These are phyloP conservation scores for Leucozona laternaria DNA, from an alignment of 2,888 invertebrate genomes.

Conservation along the genomic window DNA sequence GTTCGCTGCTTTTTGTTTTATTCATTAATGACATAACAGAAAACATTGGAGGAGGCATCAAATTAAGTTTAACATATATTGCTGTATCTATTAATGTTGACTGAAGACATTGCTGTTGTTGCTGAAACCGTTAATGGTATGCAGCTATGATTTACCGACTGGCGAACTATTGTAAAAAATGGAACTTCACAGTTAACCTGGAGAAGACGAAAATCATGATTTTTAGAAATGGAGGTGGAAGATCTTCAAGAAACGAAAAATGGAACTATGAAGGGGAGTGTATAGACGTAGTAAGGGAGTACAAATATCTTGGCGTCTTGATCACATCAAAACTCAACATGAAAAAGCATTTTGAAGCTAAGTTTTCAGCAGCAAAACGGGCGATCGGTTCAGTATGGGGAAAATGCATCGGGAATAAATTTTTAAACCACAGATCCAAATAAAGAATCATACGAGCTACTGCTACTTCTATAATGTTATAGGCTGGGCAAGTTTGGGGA, in stretches of 20 bases:
- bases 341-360: background rate
- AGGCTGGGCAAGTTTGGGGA: too few species aligned
- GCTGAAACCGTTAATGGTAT: too few species aligned
- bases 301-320: too few species aligned
- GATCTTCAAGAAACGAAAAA: too few species aligned
- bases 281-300: too few species aligned
- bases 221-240: slow-evolving; percentile 1
- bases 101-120: background rate
- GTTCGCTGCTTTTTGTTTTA: background rate
- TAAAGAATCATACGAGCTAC: too few species aligned
- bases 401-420: background rate
- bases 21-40: background rate
- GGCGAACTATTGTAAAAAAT: slow-evolving; percentile 4
- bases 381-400: background rate
- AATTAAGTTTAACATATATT: background rate
- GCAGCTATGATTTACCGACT: too few species aligned
- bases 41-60: background rate
- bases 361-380: background rate
- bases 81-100: background rate
- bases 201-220: too few species aligned
- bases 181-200: slow-evolving; percentile 11
- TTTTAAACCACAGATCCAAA: too few species aligned
- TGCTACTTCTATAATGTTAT: too few species aligned
- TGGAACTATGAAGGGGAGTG: too few species aligned
- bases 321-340: too few species aligned